Evolutionary conservation across 2,113 vertebrate genomes (phyloP).

Genomic region (Notarius quadriscutis): DNA sequence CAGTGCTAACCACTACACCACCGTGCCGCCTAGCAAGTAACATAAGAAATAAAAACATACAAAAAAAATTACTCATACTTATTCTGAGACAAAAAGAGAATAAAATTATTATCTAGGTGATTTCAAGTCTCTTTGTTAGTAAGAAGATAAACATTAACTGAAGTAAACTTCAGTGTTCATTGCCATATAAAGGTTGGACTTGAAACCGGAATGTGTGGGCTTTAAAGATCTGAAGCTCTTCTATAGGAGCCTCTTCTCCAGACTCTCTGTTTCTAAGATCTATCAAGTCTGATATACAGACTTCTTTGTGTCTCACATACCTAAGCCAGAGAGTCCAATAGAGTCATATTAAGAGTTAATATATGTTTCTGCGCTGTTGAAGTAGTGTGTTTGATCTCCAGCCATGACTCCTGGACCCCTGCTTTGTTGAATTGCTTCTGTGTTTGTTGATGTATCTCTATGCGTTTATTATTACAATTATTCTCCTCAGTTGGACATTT

Average conservation of each 20-base stretch:
- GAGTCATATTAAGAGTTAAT: slow-evolving; percentile 18
- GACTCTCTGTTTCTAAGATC: slow-evolving; percentile 18
- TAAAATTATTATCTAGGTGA: not conserved
- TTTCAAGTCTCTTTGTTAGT: not conserved
- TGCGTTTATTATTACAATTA: not conserved
- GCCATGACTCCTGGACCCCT: not conserved
- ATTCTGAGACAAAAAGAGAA: not conserved
- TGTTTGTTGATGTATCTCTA: slow-evolving; percentile 18
- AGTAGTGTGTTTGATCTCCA: slow-evolving; percentile 14
- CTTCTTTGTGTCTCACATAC: slow-evolving; percentile 26
- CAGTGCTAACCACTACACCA: too few species aligned
- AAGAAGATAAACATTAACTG: not conserved
- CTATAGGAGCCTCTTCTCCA: not conserved
- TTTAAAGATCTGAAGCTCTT: slow-evolving; percentile 20
- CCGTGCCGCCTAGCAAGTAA: not conserved
- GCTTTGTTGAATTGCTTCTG: slow-evolving; percentile 7
- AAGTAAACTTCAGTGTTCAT: not conserved
- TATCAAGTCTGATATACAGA: slow-evolving; percentile 16
- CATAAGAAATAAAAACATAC: too few species aligned
- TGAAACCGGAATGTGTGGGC: not conserved
- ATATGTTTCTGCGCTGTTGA: not conserved
- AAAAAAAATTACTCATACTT: too few species aligned
- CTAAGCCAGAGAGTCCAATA: slow-evolving; percentile 2
- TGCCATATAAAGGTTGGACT: not conserved
- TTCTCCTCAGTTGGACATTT: not conserved